Conservation (phyloP, 2,888 invertebrate species). For the Tuberolachnus salignus region DNA sequence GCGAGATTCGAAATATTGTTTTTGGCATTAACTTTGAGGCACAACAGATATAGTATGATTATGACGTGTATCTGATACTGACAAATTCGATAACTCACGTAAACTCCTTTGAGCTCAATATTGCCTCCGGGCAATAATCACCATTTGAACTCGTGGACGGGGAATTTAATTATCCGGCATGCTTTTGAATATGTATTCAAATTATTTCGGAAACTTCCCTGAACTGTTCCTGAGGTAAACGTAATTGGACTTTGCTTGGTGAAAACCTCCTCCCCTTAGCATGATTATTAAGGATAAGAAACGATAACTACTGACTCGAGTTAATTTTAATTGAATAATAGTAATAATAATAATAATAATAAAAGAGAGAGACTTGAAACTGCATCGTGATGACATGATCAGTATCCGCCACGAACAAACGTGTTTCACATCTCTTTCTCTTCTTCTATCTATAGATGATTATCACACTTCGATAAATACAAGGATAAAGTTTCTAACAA, state of each 20-base stretch:
- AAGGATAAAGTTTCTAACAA: not conserved
- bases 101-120: slow-evolving; percentile 22
- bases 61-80: not conserved
- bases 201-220: slow-evolving; percentile 18
- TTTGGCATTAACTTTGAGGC: not conserved
- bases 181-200: slow-evolving; percentile 16
- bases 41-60: not conserved
- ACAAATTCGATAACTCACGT: not conserved
- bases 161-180: not conserved
- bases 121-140: slow-evolving; percentile 27
- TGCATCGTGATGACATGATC: not conserved
- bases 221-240: not conserved
- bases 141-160: not conserved
- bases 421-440: not conserved
- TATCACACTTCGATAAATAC: slow-evolving; percentile 3
- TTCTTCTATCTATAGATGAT: not conserved
- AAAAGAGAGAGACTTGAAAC: not conserved
- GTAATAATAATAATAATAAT: not conserved
- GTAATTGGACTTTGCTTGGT: not conserved
- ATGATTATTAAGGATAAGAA: not conserved
- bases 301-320: not conserved
- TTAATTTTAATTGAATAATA: not conserved
- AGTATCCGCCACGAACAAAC: not conserved
- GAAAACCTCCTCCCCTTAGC: not conserved
- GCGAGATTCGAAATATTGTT: not conserved